Evolutionary conservation across 2,113 vertebrate species (phyloP), one percentile per base, ranked within the genome.

Genomic region (Hepsetus odoe): DNA sequence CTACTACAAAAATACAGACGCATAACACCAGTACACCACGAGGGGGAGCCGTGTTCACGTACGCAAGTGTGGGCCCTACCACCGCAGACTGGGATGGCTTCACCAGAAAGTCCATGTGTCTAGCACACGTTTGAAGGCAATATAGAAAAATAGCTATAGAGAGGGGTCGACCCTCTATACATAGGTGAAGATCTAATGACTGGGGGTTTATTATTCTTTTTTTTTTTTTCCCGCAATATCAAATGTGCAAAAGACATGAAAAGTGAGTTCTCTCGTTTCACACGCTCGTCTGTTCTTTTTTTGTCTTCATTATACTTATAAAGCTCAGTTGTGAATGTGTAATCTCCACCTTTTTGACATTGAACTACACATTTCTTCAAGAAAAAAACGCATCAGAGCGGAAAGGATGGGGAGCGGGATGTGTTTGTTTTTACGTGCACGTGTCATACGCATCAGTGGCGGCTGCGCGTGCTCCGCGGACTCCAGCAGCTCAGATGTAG

Each of bases 191-290:
- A 90, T 90, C 92, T 90, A 92, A 92, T 88, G 92, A 95, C 92
- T 90, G 94, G 91, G 90, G 93, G 94, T 94, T 79, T 40, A 3
- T 68, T 61, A 20, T 33, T 53, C 16, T 55, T 40, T 13, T 32
- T 55, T 66, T 55, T 35, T 20, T 62, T 33, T 32, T 9, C 32
- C 20, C 16, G 18, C 28, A 24, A 40, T 77, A 85, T 93, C 93
- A 94, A 94, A 96, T 95, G 94, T 96, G 95, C 95, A 95, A 96
- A 96, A 89, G 94, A 95, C 93, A 93, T 94, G 94, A 94, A 95
- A 92, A 94, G 92, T 93, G 91, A 92, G 87, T 83, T 78, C 56
- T 69, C 83, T 72, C 51, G 56, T 80, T 62, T 84, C 51, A 83
- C 74, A 65, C 70, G 28, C 44, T 80, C 24, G 38, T 70, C 65